These are phyloP conservation scores for Lucilia cuprina DNA, from an alignment of 1,140 invertebrate species.

Conservation along the genomic window DNA sequence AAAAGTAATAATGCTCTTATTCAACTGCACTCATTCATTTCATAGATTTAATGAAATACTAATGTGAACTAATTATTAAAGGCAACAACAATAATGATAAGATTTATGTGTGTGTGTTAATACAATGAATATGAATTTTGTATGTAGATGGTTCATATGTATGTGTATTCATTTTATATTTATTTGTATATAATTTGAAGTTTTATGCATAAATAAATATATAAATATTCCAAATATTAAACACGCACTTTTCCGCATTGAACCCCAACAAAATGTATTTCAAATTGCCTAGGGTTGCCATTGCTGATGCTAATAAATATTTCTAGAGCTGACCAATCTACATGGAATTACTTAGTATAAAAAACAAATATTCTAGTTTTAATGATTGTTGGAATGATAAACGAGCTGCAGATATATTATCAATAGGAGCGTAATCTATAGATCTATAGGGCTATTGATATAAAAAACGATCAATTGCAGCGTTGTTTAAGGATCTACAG, in stretches of 20 bases:
- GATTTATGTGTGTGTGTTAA: background rate
- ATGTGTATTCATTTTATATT: background rate
- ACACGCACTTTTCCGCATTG: slow-evolving; percentile 33
- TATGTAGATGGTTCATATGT: background rate
- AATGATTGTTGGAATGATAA: no score
- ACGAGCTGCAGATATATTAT: no score
- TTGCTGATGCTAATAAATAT: no score
- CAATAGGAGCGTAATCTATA: no score
- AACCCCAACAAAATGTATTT: slow-evolving; percentile 22
- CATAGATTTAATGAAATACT: background rate
- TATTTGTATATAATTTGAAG: slow-evolving; percentile 5
- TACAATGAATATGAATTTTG: background rate
- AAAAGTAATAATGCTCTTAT: background rate
- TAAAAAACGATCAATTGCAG: no score
- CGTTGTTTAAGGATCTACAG: no score
- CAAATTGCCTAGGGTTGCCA: background rate
- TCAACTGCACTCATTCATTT: background rate
- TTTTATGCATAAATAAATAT: slow-evolving; percentile 12
- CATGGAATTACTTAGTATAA: no score
- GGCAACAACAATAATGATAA: background rate
- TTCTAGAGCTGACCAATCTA: no score
- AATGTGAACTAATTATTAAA: slow-evolving; percentile 6
- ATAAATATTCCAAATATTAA: slow-evolving; percentile 21
- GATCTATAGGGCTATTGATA: no score
- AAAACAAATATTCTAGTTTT: no score